Base-by-base conservation (phyloP, 2,113 vertebrate genomes). In the Mus pahari region DNA sequence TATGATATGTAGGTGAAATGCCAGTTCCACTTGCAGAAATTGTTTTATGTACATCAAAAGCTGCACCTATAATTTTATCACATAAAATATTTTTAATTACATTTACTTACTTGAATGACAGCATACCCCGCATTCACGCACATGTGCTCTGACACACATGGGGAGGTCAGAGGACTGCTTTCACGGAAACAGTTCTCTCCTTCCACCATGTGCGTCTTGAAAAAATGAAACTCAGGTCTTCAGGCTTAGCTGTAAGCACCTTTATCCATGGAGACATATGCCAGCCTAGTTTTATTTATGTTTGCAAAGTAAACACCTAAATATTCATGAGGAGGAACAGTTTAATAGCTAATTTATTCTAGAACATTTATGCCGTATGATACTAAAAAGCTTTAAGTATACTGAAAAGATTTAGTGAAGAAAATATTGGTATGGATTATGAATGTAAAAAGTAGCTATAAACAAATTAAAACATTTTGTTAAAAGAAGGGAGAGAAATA, bases 21-120 rank as follows among this genome's bases (percentile, higher is more conserved):
- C 45, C n/a, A 60, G 13, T 66, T 89, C 89, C 8, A 81, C 58
- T 91, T 73, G 39, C 91, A 50, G 73, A 95, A 93, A 79, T 94
- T 62, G 55, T 84, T 95, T 94, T 90, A 62, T 13, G 22, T 45
- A 14, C 6, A 77, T 82, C 53, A 86, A 92, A 77, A 39, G 5
- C 68, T 66, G 8, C 82, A n/a, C 45, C 50, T 91, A 5, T 87
- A 48, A 89, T 6, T 53, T 86, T 73, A 62, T 73, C 82, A 89
- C 68, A 36, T 28, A 48, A 33, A 68, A 64, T 68, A 48, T 50
- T 24, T 64, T 45, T 86, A 50, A 50, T 68, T 36, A 22, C 11
- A 22, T 68, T 66, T 48, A 5, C 12, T 62, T 45, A 20, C 45
- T 45, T 66, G 82, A 20, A 31, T 45, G 31, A 45, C 4, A 45